Evolutionary conservation across 2,797 vertebrate species (phyloP).

Genomic region (Rhynchotus rufescens): DNA sequence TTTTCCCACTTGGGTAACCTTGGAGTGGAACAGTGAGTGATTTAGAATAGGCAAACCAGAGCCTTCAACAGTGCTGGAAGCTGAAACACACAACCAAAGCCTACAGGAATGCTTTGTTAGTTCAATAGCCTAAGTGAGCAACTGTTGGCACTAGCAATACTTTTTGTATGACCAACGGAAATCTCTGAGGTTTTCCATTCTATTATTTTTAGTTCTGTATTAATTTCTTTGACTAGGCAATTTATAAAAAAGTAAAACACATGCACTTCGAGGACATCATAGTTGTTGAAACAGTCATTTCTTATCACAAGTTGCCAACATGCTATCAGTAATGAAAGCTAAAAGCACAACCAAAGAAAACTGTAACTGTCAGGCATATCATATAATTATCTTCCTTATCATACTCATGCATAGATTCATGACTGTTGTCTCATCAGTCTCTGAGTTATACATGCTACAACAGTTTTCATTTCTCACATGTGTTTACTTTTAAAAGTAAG

Average conservation of each 20-base stretch:
- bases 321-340: background rate
- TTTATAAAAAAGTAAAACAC: background rate
- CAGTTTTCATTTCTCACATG: background rate
- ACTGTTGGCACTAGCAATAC: background rate
- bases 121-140: background rate
- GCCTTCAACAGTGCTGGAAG: rapidly evolving
- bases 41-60: background rate
- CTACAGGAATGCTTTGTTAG: background rate
- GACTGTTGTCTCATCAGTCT: background rate
- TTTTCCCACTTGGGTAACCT: background rate
- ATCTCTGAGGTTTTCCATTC: background rate
- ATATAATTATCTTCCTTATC: background rate
- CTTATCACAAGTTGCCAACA: background rate
- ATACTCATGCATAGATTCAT: background rate
- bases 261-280: background rate
- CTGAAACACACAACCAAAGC: background rate
- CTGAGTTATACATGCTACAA: background rate
- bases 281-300: background rate
- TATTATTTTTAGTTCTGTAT: background rate
- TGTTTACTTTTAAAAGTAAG: background rate
- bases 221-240: background rate
- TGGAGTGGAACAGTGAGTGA: background rate
- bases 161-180: background rate
- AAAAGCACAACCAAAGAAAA: background rate
- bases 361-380: background rate